These are phyloP conservation scores for Nemotelus nigrinus DNA, from an alignment of 2,888 invertebrate genomes.

Conservation along the genomic window DNA sequence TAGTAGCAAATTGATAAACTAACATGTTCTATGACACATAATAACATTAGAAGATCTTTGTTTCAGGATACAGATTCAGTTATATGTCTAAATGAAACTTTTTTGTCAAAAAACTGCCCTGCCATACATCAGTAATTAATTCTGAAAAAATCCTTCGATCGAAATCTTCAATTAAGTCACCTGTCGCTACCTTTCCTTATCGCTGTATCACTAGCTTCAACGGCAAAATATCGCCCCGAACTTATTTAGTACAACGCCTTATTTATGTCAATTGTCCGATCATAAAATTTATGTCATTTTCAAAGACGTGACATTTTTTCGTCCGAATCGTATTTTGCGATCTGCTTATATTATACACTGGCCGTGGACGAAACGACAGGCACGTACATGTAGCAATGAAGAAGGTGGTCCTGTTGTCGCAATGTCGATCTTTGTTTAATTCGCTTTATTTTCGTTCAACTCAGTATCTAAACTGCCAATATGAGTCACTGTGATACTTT, in stretches of 20 bases:
- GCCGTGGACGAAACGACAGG: not conserved
- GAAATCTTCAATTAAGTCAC: slow-evolving; percentile 35
- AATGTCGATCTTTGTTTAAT: not conserved
- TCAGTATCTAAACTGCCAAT: not conserved
- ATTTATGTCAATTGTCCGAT: slow-evolving; percentile 39
- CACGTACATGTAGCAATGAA: too few species aligned
- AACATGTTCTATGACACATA: too few species aligned
- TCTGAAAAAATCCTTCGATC: slow-evolving; percentile 1
- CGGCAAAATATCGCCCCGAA: slow-evolving; percentile 13
- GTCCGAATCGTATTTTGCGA: not conserved
- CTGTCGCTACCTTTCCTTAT: slow-evolving; percentile 36
- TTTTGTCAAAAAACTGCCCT: too few species aligned
- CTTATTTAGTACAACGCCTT: slow-evolving; percentile 35
- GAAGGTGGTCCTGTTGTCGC: not conserved
- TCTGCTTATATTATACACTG: not conserved
- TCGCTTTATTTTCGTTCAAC: not conserved
- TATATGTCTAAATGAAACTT: too few species aligned
- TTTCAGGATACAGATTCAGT: too few species aligned
- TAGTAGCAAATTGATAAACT: too few species aligned
- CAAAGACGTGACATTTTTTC: slow-evolving; percentile 11
- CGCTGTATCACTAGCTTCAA: not conserved
- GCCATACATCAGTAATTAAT: slow-evolving; percentile 11
- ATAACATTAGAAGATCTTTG: too few species aligned
- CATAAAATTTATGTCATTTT: slow-evolving; percentile 32
- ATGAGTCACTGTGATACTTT: not conserved